phyloP scores from a whole-genome alignment of 2,113 vertebrate genomes.

The Ursus arctos region DNA sequence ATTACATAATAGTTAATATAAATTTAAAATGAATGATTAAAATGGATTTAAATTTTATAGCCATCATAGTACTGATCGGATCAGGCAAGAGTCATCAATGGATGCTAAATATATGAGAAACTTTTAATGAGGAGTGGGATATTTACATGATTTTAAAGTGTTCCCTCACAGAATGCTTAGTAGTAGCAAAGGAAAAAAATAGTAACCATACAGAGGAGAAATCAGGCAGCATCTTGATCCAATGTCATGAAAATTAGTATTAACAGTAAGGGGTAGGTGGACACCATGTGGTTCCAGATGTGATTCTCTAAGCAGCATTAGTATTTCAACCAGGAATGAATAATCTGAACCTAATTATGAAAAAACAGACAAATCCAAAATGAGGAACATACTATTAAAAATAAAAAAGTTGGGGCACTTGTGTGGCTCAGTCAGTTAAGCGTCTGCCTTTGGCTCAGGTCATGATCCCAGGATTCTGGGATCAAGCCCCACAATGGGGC shows the following conservation, averaged over 20 bases:
- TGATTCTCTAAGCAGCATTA: background rate
- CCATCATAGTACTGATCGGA: background rate
- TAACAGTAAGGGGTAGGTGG: background rate
- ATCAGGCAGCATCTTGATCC: background rate
- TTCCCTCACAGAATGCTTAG: background rate
- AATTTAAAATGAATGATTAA: background rate
- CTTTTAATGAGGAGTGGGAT: background rate
- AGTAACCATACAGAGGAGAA: background rate
- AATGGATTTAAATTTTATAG: background rate
- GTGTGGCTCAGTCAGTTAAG: too few relatives aligned
- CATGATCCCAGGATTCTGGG: too few relatives aligned
- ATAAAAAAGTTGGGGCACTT: background rate
- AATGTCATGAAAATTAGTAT: background rate
- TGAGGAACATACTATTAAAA: conserved; percentile 19
- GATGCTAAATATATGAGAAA: background rate
- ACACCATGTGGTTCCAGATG: background rate
- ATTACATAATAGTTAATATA: conserved; percentile 10
- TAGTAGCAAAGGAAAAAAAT: conserved; percentile 25
- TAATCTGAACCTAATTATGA: conserved; percentile 39
- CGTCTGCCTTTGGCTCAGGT: too few relatives aligned
- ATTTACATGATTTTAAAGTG: background rate
- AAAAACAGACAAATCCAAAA: background rate
- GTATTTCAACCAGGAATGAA: background rate
- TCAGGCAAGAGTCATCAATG: conserved; percentile 17
- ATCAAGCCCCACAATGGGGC: too few relatives aligned